Evolutionary conservation across 2,888 invertebrate genomes (phyloP).

Genomic region (Melinaea marsaeus): DNA sequence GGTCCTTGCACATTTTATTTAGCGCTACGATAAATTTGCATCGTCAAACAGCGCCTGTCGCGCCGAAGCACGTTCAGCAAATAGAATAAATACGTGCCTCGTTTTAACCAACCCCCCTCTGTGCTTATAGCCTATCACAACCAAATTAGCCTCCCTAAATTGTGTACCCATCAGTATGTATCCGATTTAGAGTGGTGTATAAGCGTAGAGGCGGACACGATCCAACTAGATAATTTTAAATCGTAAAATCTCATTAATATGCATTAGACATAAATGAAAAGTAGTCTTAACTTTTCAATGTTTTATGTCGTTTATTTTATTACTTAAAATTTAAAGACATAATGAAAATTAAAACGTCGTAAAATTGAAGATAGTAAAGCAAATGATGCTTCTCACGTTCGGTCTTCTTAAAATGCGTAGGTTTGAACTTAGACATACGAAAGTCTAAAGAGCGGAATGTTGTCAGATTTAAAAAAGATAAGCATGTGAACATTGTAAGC

Average conservation of each 20-base stretch:
- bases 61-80: constrained; percentile 71
- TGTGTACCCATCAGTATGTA: constrained; percentile 45
- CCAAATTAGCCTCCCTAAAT: constrained; percentile 65
- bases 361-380: background rate
- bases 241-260: constrained; percentile 1
- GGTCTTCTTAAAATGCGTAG: constrained; percentile 24
- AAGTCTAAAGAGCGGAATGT: constrained; percentile 49
- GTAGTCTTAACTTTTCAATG: background rate
- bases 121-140: constrained; percentile 50
- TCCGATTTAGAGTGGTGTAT: constrained; percentile 22
- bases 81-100: constrained; percentile 72
- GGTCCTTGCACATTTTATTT: constrained; percentile 67
- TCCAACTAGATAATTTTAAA: background rate
- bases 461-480: constrained; percentile 64
- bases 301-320: constrained; percentile 4
- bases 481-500: constrained; percentile 47
- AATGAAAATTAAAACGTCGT: constrained; percentile 5
- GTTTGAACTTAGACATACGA: constrained; percentile 25
- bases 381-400: constrained; percentile 9
- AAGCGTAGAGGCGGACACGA: background rate
- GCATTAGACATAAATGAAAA: background rate
- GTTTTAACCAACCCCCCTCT: constrained; percentile 48
- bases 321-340: background rate
- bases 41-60: constrained; percentile 69
- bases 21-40: constrained; percentile 74